Percentiles rank a stretch among this genome's conserved stretches.
Evolutionary conservation across 1,140 invertebrate genomes (phyloP).

Genomic region (Armadillidium nasatum): DNA sequence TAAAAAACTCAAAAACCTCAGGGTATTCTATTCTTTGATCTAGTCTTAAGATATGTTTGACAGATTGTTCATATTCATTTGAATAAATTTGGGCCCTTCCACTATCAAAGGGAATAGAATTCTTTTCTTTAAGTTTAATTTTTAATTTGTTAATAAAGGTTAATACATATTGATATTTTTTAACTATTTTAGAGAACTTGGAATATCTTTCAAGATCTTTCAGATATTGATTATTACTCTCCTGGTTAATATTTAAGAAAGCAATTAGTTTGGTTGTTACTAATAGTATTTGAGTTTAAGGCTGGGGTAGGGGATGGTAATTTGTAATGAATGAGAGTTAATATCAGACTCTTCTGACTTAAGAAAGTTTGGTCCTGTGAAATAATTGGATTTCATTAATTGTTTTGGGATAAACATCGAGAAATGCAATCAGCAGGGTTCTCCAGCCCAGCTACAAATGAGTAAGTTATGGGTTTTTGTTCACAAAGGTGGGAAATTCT

Average conservation of each 20-base stretch:
- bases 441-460: neutral
- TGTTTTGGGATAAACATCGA: neutral
- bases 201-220: neutral
- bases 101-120: too few species aligned
- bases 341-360: too few species aligned
- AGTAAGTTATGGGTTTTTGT: neutral
- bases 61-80: too few species aligned
- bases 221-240: neutral
- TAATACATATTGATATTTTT: neutral
- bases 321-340: neutral
- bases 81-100: too few species aligned
- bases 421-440: constrained; percentile 10
- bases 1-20: neutral
- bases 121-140: neutral
- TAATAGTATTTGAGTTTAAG: neutral
- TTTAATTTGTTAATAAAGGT: neutral
- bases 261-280: neutral
- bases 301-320: neutral
- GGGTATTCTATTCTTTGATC: neutral
- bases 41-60: too few species aligned
- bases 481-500: neutral
- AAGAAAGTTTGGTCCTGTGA: neutral
- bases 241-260: neutral
- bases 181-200: neutral
- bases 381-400: neutral